A percentile compares a stretch with the other conserved stretches of the same genome.
Conservation (phyloP, 2,113 vertebrate species). For the Willisornis vidua region DNA sequence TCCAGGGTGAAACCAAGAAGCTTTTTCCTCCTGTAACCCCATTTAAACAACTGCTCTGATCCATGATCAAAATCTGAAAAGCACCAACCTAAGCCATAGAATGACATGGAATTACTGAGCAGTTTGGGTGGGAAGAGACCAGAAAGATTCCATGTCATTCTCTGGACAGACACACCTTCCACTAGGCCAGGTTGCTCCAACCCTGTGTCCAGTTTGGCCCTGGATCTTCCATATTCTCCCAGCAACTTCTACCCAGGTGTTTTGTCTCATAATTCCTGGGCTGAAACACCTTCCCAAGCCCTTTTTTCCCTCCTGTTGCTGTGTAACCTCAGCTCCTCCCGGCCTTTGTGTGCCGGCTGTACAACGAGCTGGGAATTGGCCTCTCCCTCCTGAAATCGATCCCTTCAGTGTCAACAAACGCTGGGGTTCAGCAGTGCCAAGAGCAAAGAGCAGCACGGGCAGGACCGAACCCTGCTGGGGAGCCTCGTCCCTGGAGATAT, state of each 20-base stretch:
- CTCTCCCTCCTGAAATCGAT: neutral
- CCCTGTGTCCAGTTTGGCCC: neutral
- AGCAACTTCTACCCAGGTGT: accelerated
- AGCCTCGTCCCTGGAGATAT: neutral
- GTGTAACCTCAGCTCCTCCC: neutral
- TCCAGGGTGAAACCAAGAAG: neutral
- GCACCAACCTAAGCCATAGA: neutral
- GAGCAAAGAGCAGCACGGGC: neutral
- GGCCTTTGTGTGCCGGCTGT: neutral
- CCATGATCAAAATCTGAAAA: neutral
- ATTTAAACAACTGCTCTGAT: neutral
- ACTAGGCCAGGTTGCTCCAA: neutral
- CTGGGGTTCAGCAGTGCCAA: neutral
- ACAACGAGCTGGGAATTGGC: neutral
- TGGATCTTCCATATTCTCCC: neutral
- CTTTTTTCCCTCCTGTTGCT: accelerated
- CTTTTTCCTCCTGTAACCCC: neutral
- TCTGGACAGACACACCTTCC: neutral
- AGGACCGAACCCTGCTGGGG: neutral
- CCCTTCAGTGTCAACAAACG: neutral
- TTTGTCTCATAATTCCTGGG: neutral
- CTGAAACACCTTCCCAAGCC: neutral
- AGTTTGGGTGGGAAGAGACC: neutral
- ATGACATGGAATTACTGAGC: accelerated
- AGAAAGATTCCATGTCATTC: too few relatives aligned